Evolutionary conservation across 2,797 vertebrate genomes (phyloP), one percentile per base, ranked within the genome.

Genomic region (Myiotriccus ornatus): DNA sequence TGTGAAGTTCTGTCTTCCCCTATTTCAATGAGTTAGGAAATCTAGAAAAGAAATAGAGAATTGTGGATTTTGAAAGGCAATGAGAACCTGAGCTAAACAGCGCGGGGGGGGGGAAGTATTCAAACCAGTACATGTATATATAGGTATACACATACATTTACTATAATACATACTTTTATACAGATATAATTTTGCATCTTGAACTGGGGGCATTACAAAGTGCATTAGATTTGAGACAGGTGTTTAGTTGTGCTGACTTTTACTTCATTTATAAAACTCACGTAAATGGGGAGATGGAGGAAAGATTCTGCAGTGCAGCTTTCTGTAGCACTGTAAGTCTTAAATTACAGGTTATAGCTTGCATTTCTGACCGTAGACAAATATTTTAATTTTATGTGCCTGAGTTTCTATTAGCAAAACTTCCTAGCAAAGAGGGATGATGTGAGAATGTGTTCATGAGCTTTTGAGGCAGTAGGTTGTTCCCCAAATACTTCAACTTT

Each of bases 241-340:
- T 52, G 10, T 28, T 77, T 37, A 34, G n/a, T 39, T 89, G 30
- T 89, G 30, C 49, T 88, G 68, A 35, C 17, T 90, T 86, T 41
- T 57, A 35, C 19, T 35, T 35, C 9, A 20, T 69, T 74, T 89
- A 8, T 50, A 34, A n/a, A 77, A 34, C 13, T 74, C 4, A 8
- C 0, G 0, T 74, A 35, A 81, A 35, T 47, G 21, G 39, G 27
- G n/a, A 82, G 35, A 56, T 0, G 4, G 34, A 68, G 47, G 35
- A 67, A 59, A 17, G 34, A 39, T 77, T 68, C 43, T 56, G 39
- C 34, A 84, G 17, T 43, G 32, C 53, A n/a, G 17, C 15, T 91
- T 84, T 77, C 65, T 78, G 52, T 32, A 84, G 43, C 59, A 52
- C 49, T 47, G 64, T 30, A 59, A 27, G 47, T 65, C 27, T 46